Conservation (phyloP, 2,797 vertebrate species). For the Phaenicophaeus curvirostris region DNA sequence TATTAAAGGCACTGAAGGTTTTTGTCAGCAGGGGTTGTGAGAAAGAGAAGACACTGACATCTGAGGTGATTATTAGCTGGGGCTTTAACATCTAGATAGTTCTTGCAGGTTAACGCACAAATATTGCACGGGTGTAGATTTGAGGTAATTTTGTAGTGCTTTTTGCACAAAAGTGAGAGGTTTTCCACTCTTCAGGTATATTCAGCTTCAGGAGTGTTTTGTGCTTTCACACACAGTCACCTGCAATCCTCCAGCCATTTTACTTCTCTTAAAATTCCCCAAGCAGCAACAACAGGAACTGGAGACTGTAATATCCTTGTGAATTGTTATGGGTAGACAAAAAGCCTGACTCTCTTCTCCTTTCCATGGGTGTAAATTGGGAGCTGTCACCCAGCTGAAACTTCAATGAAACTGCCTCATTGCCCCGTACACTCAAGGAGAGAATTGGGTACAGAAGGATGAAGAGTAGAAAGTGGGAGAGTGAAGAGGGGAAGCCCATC, state of each 20-base stretch:
- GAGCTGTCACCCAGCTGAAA: background rate
- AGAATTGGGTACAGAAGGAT: background rate
- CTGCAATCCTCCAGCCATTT: background rate
- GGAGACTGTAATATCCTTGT: background rate
- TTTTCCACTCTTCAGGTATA: background rate
- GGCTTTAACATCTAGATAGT: background rate
- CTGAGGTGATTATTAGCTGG: background rate
- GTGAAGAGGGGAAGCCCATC: background rate
- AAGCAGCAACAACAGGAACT: background rate
- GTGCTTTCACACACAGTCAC: background rate
- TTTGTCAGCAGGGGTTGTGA: background rate
- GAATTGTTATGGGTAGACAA: background rate
- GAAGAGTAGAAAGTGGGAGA: background rate
- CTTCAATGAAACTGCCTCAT: background rate
- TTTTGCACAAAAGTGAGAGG: accelerated
- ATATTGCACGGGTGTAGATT: no score
- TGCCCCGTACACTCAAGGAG: background rate
- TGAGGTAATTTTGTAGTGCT: background rate
- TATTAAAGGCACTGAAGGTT: background rate
- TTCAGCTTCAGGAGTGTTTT: background rate
- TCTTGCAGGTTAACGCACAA: background rate
- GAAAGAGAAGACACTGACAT: background rate
- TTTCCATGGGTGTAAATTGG: background rate
- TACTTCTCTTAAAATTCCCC: background rate
- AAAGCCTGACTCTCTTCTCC: background rate